phyloP scores from a whole-genome alignment of 2,888 invertebrate species.

The Phyllotreta cruciferae region DNA sequence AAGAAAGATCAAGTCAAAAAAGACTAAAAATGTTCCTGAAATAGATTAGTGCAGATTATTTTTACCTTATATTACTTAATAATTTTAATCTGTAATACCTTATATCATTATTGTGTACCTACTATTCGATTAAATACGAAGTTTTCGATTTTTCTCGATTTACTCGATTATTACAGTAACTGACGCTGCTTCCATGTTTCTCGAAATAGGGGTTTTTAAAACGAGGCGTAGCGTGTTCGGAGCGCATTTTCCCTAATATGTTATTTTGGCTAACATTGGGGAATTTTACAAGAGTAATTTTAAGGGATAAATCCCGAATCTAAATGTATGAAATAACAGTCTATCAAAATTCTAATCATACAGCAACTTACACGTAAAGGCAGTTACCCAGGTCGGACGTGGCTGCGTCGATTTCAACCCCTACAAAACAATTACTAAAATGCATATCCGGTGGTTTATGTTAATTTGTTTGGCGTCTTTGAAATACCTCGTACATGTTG shows the following conservation, averaged over 20 bases:
- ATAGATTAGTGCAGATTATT: no score
- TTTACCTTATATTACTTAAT: no score
- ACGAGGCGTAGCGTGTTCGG: slow-evolving; percentile 37
- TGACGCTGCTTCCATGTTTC: no score
- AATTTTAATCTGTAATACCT: no score
- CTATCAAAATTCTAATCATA: slow-evolving; percentile 43
- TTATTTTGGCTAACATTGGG: slow-evolving; percentile 46
- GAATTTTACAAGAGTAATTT: slow-evolving; percentile 45
- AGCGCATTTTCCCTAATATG: slow-evolving; percentile 44
- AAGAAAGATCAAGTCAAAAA: no score
- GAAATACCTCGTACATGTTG: no score
- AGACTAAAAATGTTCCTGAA: no score
- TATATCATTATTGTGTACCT: no score
- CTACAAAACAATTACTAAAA: neutral
- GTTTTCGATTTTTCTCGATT: no score
- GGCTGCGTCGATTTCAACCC: neutral
- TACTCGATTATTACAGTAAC: no score
- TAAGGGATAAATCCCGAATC: slow-evolving; percentile 41
- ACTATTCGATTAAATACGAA: no score
- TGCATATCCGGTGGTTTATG: neutral
- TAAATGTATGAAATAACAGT: slow-evolving; percentile 41
- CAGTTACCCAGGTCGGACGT: slow-evolving; percentile 33
- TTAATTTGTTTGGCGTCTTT: neutral
- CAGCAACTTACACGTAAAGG: slow-evolving; percentile 37
- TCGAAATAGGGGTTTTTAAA: neutral